Base-by-base conservation (phyloP, 64 coral and sea anemone genomes). In the Pachyseris speciosa region DNA sequence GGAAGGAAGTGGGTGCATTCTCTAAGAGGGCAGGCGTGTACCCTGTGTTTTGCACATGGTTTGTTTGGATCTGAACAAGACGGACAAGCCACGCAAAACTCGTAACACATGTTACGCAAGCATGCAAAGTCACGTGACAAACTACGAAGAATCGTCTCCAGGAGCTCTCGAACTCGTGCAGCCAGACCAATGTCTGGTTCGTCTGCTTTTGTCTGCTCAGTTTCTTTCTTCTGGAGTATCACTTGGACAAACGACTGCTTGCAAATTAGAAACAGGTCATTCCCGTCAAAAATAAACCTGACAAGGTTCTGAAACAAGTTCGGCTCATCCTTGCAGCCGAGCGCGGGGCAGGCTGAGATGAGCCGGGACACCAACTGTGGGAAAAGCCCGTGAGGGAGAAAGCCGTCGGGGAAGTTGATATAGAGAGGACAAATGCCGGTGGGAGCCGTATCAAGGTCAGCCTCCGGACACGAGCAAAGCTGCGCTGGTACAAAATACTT, bases 401-500 rank as follows among this genome's bases (percentile, higher is more conserved):
- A 91, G 24, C 89, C 89, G 25, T 91, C 89, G 19, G 68, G 45
- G 34, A 84, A 91, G 44, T 84, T 28, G 33, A 91, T 48, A 42
- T 73, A 91, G 30, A 91, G 53, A 1, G 89, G 29, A 37, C 77
- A 91, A 37, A 80, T 51, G 19, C 42, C 67, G 15, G 20, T 42
- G 20, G 15, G 17, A 19, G 65, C 11, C 2, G 76, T 48, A 52
- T 91, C 89, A 9, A 83, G 24, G 0, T 72, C 48, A 24, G 5
- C 37, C 49, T 84, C 78, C 25, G 89, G 89, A 59, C 76, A 84
- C 26, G 78, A 84, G 2, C 64, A 50, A 12, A 91, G 64, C 65
- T 91, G 89, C 0, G 89, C 78, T 40, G 89, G 89, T 15, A 91
- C 89, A 63, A 91, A 91, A 22, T 91, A 91, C 29, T 74, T 66